phyloP scores from a whole-genome alignment of 2,888 invertebrate genomes.

The Chrysopilus asiliformis region DNA sequence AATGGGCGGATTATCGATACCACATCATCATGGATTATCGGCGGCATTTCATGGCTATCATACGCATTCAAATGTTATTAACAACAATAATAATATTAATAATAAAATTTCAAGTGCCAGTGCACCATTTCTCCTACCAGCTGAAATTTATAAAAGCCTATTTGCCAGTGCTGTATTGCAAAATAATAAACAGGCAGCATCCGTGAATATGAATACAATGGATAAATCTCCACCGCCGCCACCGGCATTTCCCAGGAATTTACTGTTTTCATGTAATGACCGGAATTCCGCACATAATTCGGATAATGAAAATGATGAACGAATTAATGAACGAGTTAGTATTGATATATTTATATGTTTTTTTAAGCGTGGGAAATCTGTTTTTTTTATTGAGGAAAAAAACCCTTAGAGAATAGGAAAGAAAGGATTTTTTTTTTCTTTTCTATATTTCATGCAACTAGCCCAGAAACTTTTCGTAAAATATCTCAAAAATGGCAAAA shows the following conservation, averaged over 20 bases:
- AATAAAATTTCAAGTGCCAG: too few species aligned
- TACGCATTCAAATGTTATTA: slow-evolving; percentile 15
- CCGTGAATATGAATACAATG: too few species aligned
- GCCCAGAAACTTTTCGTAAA: too few species aligned
- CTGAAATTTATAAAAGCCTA: slow-evolving; percentile 66
- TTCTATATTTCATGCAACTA: too few species aligned
- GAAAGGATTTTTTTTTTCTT: too few species aligned
- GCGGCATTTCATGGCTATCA: slow-evolving; percentile 18
- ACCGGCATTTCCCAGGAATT: slow-evolving; percentile 37
- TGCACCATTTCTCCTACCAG: slow-evolving; percentile 49
- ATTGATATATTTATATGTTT: too few species aligned
- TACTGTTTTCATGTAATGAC: slow-evolving; percentile 38
- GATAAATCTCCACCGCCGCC: slow-evolving; percentile 13
- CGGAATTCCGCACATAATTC: slow-evolving; percentile 15
- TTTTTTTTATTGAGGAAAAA: too few species aligned
- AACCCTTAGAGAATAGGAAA: too few species aligned
- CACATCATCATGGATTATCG: slow-evolving; percentile 16
- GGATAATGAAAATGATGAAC: slow-evolving; percentile 11
- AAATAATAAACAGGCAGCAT: slow-evolving; percentile 33
- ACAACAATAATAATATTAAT: slow-evolving; percentile 14
- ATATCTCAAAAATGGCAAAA: too few species aligned
- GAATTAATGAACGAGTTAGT: too few species aligned
- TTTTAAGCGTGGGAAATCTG: too few species aligned
- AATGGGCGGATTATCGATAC: slow-evolving; percentile 16
- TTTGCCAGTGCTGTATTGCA: slow-evolving; percentile 54